Conservation (phyloP, 1,140 invertebrate genomes). For the Rhopalosiphum padi region DNA sequence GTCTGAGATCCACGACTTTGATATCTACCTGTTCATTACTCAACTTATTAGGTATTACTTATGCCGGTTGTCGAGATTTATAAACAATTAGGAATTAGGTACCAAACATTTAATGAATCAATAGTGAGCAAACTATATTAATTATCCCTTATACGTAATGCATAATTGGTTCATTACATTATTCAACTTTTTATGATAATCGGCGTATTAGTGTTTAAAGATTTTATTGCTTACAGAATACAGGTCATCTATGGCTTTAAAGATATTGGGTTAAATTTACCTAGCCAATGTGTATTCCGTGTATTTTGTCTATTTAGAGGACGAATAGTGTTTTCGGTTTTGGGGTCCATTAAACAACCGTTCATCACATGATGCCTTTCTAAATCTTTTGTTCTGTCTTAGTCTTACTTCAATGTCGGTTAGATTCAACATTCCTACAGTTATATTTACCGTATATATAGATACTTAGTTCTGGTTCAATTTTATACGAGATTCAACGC, state of each 20-base stretch:
- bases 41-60: not conserved
- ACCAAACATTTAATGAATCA: not conserved
- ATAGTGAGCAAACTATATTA: not conserved
- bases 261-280: not conserved
- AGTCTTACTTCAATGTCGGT: not conserved
- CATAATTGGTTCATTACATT: not conserved
- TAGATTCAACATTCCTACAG: not conserved
- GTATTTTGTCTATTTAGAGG: not conserved
- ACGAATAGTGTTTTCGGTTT: not conserved
- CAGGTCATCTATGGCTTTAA: not conserved
- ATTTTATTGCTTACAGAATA: not conserved
- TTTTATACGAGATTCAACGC: not conserved
- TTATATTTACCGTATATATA: not conserved
- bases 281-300: not conserved
- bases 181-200: not conserved
- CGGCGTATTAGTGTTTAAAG: not conserved
- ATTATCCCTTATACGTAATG: too few relatives aligned
- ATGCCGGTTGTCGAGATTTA: too few relatives aligned
- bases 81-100: not conserved
- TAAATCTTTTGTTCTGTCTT: conserved; percentile 8
- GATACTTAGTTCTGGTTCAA: not conserved
- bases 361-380: not conserved
- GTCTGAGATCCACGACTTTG: not conserved
- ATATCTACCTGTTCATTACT: not conserved
- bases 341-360: not conserved